Conservation (phyloP, 2,888 invertebrate species). For the Pristionchus maxplancki region DNA sequence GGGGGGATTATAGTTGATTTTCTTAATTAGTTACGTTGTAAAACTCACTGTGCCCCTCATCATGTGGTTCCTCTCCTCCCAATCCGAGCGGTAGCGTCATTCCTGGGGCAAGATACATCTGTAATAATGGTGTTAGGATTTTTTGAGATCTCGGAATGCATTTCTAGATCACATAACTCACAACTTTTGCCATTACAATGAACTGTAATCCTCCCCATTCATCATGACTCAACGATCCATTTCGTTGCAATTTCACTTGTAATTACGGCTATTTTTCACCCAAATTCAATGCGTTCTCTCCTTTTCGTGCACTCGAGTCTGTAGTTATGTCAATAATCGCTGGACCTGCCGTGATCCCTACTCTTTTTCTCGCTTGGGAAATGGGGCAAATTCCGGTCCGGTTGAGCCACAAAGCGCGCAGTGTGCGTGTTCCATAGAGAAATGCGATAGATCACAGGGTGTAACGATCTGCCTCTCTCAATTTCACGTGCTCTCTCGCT, state of each 20-base stretch:
- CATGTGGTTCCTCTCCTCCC: neutral
- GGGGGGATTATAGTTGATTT: too few species aligned
- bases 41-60: slow-evolving; percentile 31
- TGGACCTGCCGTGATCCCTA: neutral
- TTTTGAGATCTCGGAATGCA: neutral
- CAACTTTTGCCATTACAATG: too few species aligned
- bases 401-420: neutral
- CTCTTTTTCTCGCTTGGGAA: neutral
- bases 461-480: neutral
- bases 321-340: slow-evolving; percentile 1
- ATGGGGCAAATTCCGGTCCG: neutral
- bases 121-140: neutral
- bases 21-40: too few species aligned
- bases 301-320: slow-evolving; percentile 17
- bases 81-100: slow-evolving; percentile 7
- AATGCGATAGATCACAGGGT: neutral
- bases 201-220: neutral
- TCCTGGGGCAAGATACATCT: slow-evolving; percentile 46
- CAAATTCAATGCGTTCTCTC: neutral
- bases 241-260: neutral
- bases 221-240: neutral
- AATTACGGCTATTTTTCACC: neutral
- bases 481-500: neutral
- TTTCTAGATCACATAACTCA: too few species aligned
- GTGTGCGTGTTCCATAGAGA: neutral